Evolutionary conservation across 2,113 vertebrate genomes (phyloP).

Genomic region (Fulica atra): DNA sequence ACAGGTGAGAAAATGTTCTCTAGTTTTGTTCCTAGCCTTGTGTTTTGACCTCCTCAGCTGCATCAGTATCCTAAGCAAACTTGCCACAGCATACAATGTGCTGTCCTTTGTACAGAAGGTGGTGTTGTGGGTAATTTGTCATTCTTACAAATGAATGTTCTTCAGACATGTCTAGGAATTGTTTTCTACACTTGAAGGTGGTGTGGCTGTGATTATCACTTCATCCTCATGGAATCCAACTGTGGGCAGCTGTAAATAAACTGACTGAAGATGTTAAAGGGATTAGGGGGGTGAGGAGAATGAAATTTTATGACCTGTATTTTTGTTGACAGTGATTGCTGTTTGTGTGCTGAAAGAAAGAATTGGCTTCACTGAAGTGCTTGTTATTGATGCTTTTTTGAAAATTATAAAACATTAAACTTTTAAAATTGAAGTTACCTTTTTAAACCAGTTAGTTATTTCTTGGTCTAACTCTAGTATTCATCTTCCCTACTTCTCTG

Average conservation of each 20-base stretch:
- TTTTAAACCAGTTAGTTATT: not conserved
- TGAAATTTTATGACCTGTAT: fast-evolving
- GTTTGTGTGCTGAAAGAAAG: not conserved
- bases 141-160: not conserved
- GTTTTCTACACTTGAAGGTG: not conserved
- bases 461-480: not conserved
- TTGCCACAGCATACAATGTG: not conserved
- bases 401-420: not conserved
- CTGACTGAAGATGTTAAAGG: not conserved
- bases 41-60: not conserved
- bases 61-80: not conserved
- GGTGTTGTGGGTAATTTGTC: not conserved
- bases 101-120: not conserved
- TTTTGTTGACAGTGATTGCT: not conserved
- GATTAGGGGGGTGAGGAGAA: not conserved
- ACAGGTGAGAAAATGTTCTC: constrained; percentile 76
- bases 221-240: not conserved
- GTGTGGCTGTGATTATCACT: not conserved
- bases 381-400: not conserved
- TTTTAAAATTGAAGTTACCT: not conserved
- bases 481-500: not conserved
- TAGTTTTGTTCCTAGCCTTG: not conserved
- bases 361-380: not conserved
- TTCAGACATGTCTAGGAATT: not conserved
- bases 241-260: not conserved